Base-by-base conservation (phyloP, 1,140 invertebrate species). In the Papilio helenus region DNA sequence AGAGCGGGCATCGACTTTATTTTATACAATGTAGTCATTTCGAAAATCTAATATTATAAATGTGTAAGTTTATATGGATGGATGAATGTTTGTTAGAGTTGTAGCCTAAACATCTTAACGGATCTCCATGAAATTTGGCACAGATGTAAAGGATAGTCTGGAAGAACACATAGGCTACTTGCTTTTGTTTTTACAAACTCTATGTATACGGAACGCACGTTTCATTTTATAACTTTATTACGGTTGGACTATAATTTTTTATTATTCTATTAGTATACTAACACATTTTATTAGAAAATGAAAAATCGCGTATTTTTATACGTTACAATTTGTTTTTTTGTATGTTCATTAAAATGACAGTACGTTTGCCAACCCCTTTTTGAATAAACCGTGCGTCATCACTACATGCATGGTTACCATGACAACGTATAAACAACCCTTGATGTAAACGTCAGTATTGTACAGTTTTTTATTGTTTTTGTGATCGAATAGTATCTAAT, bases 381-480 rank as follows among this genome's bases (percentile, higher is more conserved):
- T 55, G 18, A 55, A 55, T 20, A 8, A 61, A 61, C 12, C 58
- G 20, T 61, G 58, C 26, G 23, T 61, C 58, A 61, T 23, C 20
- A 23, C 18, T 55, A 20, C 2, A 5, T 12, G 12, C n/a, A 18
- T 16, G 26, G 26, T 68, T 29, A 18, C 61, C 61, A 29, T 68
- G 61, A 34, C 61, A 68, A 68, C 61, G 61, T 29, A 16, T 29
- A 16, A 68, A 68, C 61, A 68, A 68, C 61, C 61, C 61, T 68
- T 68, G 61, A 29, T 39, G 4, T 39, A 39, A 39, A 39, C 4
- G 34, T 39, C 61, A 68, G 10, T 23, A 3, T 23, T n/a, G 20
- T 16, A 26, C 26, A 34, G 61, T 68, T 68, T 68, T 26, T 12
- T 68, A 68, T 68, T 68, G 61, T 34, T 18, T 68, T 68, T 68